These are phyloP conservation scores for Trypoxylon attenuatum DNA, from an alignment of 2,888 invertebrate species.

Conservation along the genomic window DNA sequence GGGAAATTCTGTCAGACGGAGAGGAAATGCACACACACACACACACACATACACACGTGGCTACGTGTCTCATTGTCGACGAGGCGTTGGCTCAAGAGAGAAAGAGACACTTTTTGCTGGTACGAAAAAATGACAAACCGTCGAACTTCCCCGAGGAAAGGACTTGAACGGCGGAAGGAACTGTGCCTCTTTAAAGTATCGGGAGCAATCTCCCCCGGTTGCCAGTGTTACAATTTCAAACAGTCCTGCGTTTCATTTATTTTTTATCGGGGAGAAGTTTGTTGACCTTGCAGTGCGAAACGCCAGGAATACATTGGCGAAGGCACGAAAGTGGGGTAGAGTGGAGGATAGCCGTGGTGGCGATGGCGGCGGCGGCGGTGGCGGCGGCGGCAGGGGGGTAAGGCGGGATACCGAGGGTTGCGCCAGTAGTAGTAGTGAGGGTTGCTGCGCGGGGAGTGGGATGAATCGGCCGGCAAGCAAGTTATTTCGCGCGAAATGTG, in stretches of 20 bases:
- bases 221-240: slow-evolving; percentile 64
- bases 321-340: slow-evolving; percentile 63
- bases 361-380: slow-evolving; percentile 20
- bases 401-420: slow-evolving; percentile 25
- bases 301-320: slow-evolving; percentile 63
- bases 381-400: slow-evolving; percentile 22
- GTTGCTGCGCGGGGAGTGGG: slow-evolving; percentile 45
- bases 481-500: slow-evolving; percentile 59
- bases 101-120: too few relatives aligned
- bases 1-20: too few relatives aligned
- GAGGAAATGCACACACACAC: too few relatives aligned
- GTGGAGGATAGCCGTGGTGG: slow-evolving; percentile 46
- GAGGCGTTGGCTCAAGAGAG: not conserved
- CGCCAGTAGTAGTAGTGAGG: slow-evolving; percentile 32
- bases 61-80: not conserved
- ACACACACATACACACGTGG: not conserved
- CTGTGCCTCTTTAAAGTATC: slow-evolving; percentile 57
- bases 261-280: slow-evolving; percentile 65
- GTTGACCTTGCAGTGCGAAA: slow-evolving; percentile 66
- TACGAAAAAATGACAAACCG: slow-evolving; percentile 22
- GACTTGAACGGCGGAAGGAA: slow-evolving; percentile 36
- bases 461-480: slow-evolving; percentile 55
- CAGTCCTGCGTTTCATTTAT: slow-evolving; percentile 61
- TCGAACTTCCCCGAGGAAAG: too few relatives aligned
- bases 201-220: slow-evolving; percentile 53